Percentiles rank a stretch among this genome's conserved stretches.
phyloP scores from a whole-genome alignment of 2,113 vertebrate species.

The Pavo muticus region DNA sequence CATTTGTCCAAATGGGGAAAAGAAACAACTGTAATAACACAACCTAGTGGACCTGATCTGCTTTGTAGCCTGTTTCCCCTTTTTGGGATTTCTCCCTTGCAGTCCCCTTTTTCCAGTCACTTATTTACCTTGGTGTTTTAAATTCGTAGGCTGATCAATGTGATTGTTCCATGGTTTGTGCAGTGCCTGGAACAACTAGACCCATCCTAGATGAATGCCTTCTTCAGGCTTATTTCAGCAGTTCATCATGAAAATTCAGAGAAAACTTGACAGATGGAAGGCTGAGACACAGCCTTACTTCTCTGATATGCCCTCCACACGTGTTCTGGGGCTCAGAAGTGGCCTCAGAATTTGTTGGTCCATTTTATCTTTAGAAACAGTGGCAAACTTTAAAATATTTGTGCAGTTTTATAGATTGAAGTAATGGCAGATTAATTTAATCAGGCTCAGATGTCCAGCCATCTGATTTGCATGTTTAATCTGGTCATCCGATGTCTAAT shows the following conservation, averaged over 20 bases:
- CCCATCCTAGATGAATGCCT: not conserved
- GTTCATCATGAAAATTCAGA: not conserved
- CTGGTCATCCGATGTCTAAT: slow-evolving; percentile 32
- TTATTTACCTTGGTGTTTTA: not conserved
- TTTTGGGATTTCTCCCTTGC: not conserved
- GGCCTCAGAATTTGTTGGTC: not conserved
- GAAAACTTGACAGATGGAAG: not conserved
- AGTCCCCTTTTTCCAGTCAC: not conserved
- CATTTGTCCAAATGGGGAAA: not conserved
- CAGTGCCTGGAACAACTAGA: not conserved
- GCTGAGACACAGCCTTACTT: not conserved
- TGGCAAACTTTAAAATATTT: not conserved
- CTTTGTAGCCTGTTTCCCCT: not conserved
- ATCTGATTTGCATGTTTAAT: slow-evolving; percentile 46
- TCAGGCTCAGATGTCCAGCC: not conserved
- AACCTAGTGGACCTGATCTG: not conserved
- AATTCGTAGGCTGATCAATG: not conserved
- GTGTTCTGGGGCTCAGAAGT: not conserved
- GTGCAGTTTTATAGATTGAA: not conserved
- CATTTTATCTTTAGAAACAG: not conserved
- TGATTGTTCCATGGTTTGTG: not conserved
- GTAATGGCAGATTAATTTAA: not conserved
- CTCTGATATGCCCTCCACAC: not conserved
- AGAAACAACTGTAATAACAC: not conserved
- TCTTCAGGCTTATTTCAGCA: not conserved